Percentiles rank a stretch among this genome's conserved stretches.
These are phyloP conservation scores for Limanda limanda DNA, from an alignment of 2,113 vertebrate genomes.

Conservation along the genomic window DNA sequence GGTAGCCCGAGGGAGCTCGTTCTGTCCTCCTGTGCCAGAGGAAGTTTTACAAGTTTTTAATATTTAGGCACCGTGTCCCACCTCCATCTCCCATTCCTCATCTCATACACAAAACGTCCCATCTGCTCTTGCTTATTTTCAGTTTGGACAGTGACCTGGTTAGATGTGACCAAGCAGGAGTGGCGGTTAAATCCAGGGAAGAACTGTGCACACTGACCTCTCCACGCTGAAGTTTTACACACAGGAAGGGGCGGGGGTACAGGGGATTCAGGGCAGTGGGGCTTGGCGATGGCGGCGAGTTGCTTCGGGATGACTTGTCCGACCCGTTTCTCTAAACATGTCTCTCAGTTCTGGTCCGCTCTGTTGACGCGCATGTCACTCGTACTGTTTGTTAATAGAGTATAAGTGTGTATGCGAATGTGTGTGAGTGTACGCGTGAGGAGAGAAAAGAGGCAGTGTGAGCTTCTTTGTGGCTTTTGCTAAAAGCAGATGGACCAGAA, in stretches of 20 bases:
- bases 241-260: constrained; percentile 68
- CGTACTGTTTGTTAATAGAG: constrained; percentile 46
- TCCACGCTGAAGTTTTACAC: constrained; percentile 40
- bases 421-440: constrained; percentile 22
- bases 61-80: constrained; percentile 40
- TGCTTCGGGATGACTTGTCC: constrained; percentile 70
- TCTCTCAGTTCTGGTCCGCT: constrained; percentile 67
- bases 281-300: constrained; percentile 52
- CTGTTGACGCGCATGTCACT: constrained; percentile 40
- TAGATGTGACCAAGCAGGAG: constrained; percentile 32
- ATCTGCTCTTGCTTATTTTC: constrained; percentile 50
- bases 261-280: constrained; percentile 53
- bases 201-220: constrained; percentile 68
- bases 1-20: constrained; percentile 39
- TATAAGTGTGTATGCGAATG: constrained; percentile 29
- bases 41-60: constrained; percentile 32
- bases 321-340: constrained; percentile 59
- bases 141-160: constrained; percentile 40
- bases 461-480: constrained; percentile 42
- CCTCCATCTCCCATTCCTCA: constrained; percentile 11
- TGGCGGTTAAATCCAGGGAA: constrained; percentile 39
- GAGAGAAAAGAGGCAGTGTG: constrained; percentile 24
- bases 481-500: constrained; percentile 67
- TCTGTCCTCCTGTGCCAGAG: constrained; percentile 32
- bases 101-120: constrained; percentile 45